Conservation (phyloP, 2,113 vertebrate species). For the Bombycilla garrulus region DNA sequence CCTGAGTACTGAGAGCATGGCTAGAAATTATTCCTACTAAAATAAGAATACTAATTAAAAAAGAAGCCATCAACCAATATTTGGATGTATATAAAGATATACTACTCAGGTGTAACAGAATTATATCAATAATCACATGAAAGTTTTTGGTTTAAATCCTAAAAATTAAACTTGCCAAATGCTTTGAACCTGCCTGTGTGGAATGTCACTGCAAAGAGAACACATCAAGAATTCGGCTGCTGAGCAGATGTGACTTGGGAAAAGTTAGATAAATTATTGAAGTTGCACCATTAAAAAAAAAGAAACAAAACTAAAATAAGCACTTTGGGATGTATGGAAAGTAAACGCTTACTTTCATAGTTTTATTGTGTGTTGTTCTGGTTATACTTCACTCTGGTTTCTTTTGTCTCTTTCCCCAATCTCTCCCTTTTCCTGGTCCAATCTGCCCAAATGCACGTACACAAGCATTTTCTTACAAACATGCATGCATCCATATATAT, state of each 20-base stretch:
- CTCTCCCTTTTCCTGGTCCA: background rate
- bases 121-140: background rate
- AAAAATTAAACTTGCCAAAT: background rate
- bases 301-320: background rate
- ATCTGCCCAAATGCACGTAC: background rate
- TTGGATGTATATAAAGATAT: background rate
- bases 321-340: background rate
- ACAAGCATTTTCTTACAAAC: fast-evolving
- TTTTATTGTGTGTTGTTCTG: background rate
- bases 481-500: too few relatives aligned
- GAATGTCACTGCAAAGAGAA: background rate
- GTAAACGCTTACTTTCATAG: background rate
- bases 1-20: background rate
- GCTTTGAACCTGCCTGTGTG: background rate
- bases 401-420: background rate
- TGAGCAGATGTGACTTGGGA: background rate
- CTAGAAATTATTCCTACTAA: background rate
- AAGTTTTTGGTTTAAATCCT: background rate
- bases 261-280: background rate
- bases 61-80: background rate
- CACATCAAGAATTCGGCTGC: background rate
- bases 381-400: background rate
- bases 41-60: background rate
- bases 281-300: background rate
- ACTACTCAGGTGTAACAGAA: background rate